Base-by-base conservation (phyloP, 2,888 invertebrate species). In the Acanthosepion lycidas region DNA sequence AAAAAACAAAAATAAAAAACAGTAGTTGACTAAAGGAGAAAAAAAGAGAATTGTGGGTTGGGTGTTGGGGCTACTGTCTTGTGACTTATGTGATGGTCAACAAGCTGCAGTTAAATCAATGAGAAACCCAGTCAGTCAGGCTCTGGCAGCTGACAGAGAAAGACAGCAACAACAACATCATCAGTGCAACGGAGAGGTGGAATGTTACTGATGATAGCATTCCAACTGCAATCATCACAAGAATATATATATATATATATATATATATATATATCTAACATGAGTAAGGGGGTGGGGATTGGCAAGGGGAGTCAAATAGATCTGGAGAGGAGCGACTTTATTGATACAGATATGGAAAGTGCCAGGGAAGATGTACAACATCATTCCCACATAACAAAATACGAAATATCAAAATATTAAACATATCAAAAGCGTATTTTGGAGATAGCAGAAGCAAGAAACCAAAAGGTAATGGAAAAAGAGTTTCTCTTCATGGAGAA, bases 361-460 rank as follows among this genome's bases (percentile, higher is more conserved):
- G 78, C 78, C n/a, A 18, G 78, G 78, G 64, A 64, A 78, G 78
- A 78, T 78, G 78, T n/a, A 78, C 78, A 78, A 78, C 78, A 78
- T 78, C 78, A 15, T 78, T 78, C 78, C 78, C n/a, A 9, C 78
- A 9, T 28, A 28, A 28, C 28, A 28, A 78, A 78, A 78, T 28
- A 28, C 28, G 6, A 78, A 78, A 78, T 64, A 64, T 64, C 64
- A 64, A 64, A 64, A 78, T 78, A 78, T 28, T 28, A n/a, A 78
- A 78, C 78, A 78, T 78, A 78, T 78, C 78, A 78, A 78, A 78
- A 78, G 78, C 78, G 78, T 15, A 78, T 28, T 78, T 78, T 78
- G n/a, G 78, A 78, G n/a, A n/a, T 78, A 78, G 78, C 78, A 8
- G 78, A 78, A 78, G 78, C 78, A 78, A 78, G n/a, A 78, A 78